Percentiles rank a stretch among this genome's conserved stretches.
phyloP scores from a whole-genome alignment of 2,797 vertebrate species.

The Gallirallus australis region DNA sequence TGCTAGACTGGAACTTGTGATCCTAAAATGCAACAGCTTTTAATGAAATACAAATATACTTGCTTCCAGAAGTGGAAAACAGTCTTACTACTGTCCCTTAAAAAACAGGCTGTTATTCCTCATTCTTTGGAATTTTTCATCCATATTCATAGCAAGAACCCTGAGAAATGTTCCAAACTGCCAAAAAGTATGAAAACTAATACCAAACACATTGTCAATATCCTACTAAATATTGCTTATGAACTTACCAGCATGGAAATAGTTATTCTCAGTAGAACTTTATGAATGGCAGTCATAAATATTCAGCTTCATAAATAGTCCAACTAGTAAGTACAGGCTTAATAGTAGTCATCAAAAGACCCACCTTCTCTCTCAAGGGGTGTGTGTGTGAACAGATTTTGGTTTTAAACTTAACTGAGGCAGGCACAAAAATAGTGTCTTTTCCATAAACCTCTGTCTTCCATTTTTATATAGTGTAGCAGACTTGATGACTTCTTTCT shows the following conservation, averaged over 20 bases:
- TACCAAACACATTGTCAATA: not conserved
- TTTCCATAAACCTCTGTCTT: not conserved
- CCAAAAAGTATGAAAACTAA: slow-evolving; percentile 30
- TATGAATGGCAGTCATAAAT: not conserved
- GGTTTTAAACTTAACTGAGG: not conserved
- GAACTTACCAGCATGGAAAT: not conserved
- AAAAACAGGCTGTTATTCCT: not conserved
- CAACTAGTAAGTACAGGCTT: not conserved
- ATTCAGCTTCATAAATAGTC: not conserved
- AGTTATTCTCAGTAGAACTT: not conserved
- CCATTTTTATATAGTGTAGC: not conserved
- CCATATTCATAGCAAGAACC: slow-evolving; percentile 1
- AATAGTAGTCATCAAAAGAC: not conserved
- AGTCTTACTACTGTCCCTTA: not conserved
- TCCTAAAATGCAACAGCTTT: not conserved
- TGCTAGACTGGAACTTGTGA: not conserved
- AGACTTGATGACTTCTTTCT: slow-evolving; percentile 6
- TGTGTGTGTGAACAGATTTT: not conserved
- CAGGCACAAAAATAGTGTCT: not conserved
- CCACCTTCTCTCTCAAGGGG: not conserved
- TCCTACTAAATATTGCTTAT: not conserved
- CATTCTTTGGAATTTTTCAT: not conserved
- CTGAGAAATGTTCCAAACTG: slow-evolving; percentile 18
- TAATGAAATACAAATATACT: not conserved
- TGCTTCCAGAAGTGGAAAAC: not conserved